phyloP scores from a whole-genome alignment of 2,113 vertebrate species.

The Paralichthys olivaceus region DNA sequence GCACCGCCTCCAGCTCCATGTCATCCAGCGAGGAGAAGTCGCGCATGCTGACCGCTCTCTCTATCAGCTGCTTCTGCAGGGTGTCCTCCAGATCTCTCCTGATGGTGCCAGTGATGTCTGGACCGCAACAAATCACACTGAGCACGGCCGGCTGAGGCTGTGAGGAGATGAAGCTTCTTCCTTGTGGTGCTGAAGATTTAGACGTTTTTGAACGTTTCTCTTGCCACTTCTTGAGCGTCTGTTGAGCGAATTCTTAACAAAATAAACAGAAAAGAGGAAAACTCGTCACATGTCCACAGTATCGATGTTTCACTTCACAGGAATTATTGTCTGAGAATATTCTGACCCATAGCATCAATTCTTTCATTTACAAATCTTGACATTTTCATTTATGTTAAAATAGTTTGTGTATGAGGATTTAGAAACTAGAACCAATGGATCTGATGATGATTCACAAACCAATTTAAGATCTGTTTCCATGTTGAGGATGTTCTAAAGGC shows the following conservation, averaged over 20 bases:
- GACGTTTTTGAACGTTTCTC: not conserved
- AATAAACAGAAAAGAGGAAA: not conserved
- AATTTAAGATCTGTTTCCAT: too few species aligned
- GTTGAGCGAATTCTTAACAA: not conserved
- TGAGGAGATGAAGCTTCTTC: not conserved
- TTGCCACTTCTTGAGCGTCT: not conserved
- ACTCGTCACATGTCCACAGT: too few species aligned
- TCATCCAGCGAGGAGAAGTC: not conserved
- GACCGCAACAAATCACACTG: not conserved
- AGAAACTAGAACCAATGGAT: too few species aligned
- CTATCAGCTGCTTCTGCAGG: not conserved
- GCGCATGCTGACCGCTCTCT: not conserved
- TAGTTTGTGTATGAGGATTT: too few species aligned
- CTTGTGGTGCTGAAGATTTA: too few species aligned
- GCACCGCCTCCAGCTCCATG: not conserved
- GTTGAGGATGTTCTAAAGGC: too few species aligned
- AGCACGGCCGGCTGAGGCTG: not conserved
- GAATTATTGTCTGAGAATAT: too few species aligned
- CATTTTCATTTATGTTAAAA: too few species aligned
- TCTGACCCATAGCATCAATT: too few species aligned
- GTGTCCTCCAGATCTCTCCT: not conserved
- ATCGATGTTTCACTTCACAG: too few species aligned
- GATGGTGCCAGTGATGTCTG: not conserved
- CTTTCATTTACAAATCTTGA: too few species aligned
- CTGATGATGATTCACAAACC: too few species aligned